These are phyloP conservation scores for Cliona cf. orientalis DNA, from an alignment of 37 sponge, comb jelly and placozoan genomes.

Conservation along the genomic window DNA sequence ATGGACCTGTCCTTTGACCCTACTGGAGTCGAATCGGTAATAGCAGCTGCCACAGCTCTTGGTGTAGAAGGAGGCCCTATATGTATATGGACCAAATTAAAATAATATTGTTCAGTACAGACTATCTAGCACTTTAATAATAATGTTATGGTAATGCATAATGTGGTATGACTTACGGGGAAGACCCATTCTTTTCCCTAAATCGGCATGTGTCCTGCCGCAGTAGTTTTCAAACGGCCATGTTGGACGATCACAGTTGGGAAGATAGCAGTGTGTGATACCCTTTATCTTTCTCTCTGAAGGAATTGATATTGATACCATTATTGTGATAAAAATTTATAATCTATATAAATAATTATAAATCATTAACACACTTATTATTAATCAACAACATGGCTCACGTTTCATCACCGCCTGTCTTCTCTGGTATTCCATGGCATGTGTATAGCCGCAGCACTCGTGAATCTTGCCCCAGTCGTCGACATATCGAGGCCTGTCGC, in stretches of 20 bases:
- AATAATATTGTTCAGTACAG: not conserved
- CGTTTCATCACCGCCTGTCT: slow-evolving; percentile 39
- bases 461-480: slow-evolving; percentile 52
- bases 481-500: slow-evolving; percentile 36
- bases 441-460: slow-evolving; percentile 67
- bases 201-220: slow-evolving; percentile 67
- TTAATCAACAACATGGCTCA: not conserved
- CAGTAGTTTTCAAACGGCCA: slow-evolving; percentile 91
- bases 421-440: slow-evolving; percentile 83
- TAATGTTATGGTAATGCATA: too few relatives aligned
- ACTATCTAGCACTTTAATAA: not conserved
- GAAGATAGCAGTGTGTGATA: slow-evolving; percentile 78
- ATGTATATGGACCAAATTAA: not conserved
- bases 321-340: not conserved
- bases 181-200: slow-evolving; percentile 43
- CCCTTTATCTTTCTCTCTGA: slow-evolving; percentile 54
- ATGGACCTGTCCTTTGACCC: slow-evolving; percentile 42
- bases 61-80: too few relatives aligned
- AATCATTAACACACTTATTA: not conserved
- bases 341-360: not conserved
- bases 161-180: slow-evolving; percentile 65
- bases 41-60: too few relatives aligned
- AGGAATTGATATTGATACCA: not conserved
- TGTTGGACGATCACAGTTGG: slow-evolving; percentile 52
- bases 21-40: too few relatives aligned